These are phyloP conservation scores for Chelonia mydas DNA, from an alignment of 2,797 vertebrate genomes.

Conservation along the genomic window DNA sequence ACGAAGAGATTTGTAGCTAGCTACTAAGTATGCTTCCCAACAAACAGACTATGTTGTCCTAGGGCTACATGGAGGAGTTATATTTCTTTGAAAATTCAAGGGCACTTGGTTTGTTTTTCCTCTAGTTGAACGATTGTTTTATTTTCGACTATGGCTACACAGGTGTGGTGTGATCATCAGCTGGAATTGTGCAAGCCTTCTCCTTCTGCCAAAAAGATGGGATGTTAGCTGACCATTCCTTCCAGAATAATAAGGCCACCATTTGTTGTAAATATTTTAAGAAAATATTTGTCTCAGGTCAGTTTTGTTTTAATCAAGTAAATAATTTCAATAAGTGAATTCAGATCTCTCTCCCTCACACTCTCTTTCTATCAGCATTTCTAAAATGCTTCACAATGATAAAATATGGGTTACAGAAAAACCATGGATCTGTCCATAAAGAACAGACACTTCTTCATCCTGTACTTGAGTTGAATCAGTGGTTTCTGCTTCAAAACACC, in stretches of 20 bases:
- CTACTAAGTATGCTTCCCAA: slow-evolving; percentile 85
- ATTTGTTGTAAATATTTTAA: slow-evolving; percentile 44
- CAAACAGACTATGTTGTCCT: slow-evolving; percentile 90
- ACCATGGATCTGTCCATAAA: slow-evolving; percentile 34
- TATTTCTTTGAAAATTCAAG: slow-evolving; percentile 82
- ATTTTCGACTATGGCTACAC: slow-evolving; percentile 51
- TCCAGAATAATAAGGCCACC: slow-evolving; percentile 34
- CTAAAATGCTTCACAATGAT: slow-evolving; percentile 55
- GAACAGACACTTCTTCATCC: slow-evolving; percentile 33
- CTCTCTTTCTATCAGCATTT: slow-evolving; percentile 37
- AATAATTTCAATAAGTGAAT: slow-evolving; percentile 43
- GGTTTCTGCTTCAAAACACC: slow-evolving; percentile 28
- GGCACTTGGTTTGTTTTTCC: slow-evolving; percentile 83
- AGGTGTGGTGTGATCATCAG: slow-evolving; percentile 39
- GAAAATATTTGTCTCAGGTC: slow-evolving; percentile 45
- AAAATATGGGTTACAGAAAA: slow-evolving; percentile 50
- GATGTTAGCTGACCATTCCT: slow-evolving; percentile 53
- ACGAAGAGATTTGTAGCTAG: slow-evolving; percentile 88
- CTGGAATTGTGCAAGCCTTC: neutral
- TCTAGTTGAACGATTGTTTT: slow-evolving; percentile 70
- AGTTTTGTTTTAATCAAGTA: slow-evolving; percentile 35
- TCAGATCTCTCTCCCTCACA: slow-evolving; percentile 13
- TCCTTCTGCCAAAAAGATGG: slow-evolving; percentile 47
- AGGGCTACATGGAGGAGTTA: slow-evolving; percentile 86
- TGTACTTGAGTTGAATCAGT: slow-evolving; percentile 26